phyloP scores from a whole-genome alignment of 2,797 vertebrate genomes.

The Dallia pectoralis region DNA sequence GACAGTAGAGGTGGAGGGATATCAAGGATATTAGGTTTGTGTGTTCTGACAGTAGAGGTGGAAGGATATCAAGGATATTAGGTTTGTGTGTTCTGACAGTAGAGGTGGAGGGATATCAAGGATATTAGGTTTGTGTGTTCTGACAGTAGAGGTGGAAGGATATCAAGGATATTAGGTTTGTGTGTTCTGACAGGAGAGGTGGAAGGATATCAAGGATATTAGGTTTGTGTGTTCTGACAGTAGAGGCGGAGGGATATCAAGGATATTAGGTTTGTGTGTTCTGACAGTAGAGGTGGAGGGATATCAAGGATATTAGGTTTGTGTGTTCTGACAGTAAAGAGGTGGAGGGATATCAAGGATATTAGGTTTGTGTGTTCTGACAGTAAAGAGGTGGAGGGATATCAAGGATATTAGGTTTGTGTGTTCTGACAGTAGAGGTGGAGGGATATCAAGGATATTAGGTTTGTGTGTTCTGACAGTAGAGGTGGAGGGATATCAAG shows the following conservation, averaged over 20 bases:
- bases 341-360: constrained; percentile 62
- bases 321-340: neutral
- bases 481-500: constrained; percentile 61
- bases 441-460: constrained; percentile 61
- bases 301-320: constrained; percentile 59
- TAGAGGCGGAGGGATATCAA: constrained; percentile 62
- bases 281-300: neutral
- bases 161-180: constrained; percentile 59
- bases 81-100: neutral
- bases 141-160: neutral
- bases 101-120: constrained; percentile 61
- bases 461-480: neutral
- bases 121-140: neutral
- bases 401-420: constrained; percentile 56
- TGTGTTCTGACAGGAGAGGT: neutral
- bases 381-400: constrained; percentile 7
- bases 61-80: constrained; percentile 61
- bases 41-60: neutral
- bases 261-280: neutral
- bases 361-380: neutral
- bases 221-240: neutral
- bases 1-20: constrained; percentile 7
- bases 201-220: constrained; percentile 61
- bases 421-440: neutral
- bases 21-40: constrained; percentile 56